phyloP scores from a whole-genome alignment of 2,888 invertebrate genomes.

The Liopterus haemorrhoidalis region DNA sequence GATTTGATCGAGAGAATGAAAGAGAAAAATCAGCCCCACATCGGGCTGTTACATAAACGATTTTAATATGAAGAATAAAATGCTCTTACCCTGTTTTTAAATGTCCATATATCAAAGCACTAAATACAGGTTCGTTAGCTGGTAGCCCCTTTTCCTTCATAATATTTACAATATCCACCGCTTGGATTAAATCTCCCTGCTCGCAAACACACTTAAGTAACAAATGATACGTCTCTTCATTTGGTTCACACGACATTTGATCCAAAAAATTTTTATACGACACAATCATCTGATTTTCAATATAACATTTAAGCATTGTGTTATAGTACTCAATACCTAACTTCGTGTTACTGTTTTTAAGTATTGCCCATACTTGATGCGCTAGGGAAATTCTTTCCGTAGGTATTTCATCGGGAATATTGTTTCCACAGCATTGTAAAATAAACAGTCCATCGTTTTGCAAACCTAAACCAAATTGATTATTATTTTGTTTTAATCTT shows the following conservation, averaged over 20 bases:
- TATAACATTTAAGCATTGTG: slow-evolving; percentile 53
- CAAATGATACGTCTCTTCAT: slow-evolving; percentile 51
- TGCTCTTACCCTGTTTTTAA: slow-evolving; percentile 51
- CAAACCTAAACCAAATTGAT: slow-evolving; percentile 32
- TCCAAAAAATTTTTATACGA: slow-evolving; percentile 47
- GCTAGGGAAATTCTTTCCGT: slow-evolving; percentile 48
- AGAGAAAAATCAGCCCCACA: too few species aligned
- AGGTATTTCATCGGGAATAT: slow-evolving; percentile 50
- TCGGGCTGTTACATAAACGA: too few species aligned
- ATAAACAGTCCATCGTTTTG: slow-evolving; percentile 46
- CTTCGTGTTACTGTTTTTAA: slow-evolving; percentile 46
- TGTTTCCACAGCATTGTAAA: slow-evolving; percentile 53
- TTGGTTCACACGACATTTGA: slow-evolving; percentile 48
- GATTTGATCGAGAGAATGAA: too few species aligned
- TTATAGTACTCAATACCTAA: slow-evolving; percentile 52
- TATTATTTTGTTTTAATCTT: background rate
- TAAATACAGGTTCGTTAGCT: slow-evolving; percentile 55
- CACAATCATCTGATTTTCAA: slow-evolving; percentile 51
- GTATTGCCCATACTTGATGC: slow-evolving; percentile 51
- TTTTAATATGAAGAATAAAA: too few species aligned
- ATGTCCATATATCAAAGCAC: slow-evolving; percentile 56
- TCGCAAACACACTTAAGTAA: slow-evolving; percentile 54
- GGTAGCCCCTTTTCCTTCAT: slow-evolving; percentile 54
- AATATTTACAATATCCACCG: slow-evolving; percentile 52
- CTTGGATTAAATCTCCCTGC: slow-evolving; percentile 53